Conservation (phyloP, 2,888 invertebrate species). For the Pyrocoelia pectoralis region DNA sequence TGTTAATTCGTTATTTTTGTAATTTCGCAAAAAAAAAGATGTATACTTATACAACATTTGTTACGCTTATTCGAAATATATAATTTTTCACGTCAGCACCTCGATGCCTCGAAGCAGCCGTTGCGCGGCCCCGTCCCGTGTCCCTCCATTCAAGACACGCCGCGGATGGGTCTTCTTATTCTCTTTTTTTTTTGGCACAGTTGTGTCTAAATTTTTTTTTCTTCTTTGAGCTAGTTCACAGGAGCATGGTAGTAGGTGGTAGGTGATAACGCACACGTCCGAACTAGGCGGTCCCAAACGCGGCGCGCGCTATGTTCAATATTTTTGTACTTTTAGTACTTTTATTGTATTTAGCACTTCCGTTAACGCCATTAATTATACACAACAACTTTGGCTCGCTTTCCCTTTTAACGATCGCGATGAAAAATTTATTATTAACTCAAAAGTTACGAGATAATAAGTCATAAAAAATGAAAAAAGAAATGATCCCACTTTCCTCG, state of each 20-base stretch:
- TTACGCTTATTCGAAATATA: slow-evolving; percentile 53
- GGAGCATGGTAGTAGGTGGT: slow-evolving; percentile 55
- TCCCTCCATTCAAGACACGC: slow-evolving; percentile 51
- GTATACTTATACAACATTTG: slow-evolving; percentile 41
- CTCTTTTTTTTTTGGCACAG: slow-evolving; percentile 17
- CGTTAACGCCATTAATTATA: slow-evolving; percentile 3
- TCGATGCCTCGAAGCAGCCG: slow-evolving; percentile 55
- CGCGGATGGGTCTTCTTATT: slow-evolving; percentile 41
- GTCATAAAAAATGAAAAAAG: too few species aligned
- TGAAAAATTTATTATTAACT: too few species aligned
- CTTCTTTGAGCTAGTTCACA: slow-evolving; percentile 51
- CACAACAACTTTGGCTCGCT: background rate
- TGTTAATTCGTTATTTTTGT: slow-evolving; percentile 59
- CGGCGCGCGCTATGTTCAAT: slow-evolving; percentile 41
- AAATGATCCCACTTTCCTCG: too few species aligned
- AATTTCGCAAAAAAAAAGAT: slow-evolving; percentile 47
- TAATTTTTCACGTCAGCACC: slow-evolving; percentile 57
- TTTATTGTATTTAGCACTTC: slow-evolving; percentile 25
- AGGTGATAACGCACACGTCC: slow-evolving; percentile 51
- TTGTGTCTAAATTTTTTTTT: slow-evolving; percentile 5
- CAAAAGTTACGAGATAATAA: background rate
- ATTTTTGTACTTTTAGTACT: slow-evolving; percentile 30
- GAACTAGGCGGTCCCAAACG: slow-evolving; percentile 56
- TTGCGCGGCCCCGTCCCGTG: slow-evolving; percentile 49
- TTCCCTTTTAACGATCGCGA: background rate